Conservation (phyloP, 2,113 vertebrate genomes). For the Crocuta crocuta region DNA sequence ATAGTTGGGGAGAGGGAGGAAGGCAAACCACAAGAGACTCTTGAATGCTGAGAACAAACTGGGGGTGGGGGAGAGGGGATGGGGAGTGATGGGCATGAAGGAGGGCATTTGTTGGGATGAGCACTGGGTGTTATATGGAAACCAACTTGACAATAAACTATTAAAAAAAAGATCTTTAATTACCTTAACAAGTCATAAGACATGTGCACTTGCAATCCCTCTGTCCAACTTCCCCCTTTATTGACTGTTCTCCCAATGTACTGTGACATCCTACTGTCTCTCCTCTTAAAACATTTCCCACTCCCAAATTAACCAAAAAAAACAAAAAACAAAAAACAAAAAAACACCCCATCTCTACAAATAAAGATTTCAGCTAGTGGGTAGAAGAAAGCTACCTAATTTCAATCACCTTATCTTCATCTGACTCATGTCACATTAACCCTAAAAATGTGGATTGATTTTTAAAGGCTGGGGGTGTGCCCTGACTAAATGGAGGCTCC, state of each 20-base stretch:
- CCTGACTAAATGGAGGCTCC: background rate
- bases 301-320: background rate
- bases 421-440: background rate
- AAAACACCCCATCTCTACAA: background rate
- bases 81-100: too few species aligned
- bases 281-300: background rate
- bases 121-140: too few species aligned
- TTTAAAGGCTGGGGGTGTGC: background rate
- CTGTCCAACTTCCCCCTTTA: background rate
- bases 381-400: background rate
- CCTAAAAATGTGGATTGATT: background rate
- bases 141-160: too few species aligned
- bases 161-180: background rate
- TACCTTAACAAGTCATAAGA: background rate
- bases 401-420: background rate
- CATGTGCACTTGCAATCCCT: background rate
- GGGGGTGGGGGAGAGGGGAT: too few species aligned
- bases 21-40: too few species aligned
- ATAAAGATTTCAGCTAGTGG: background rate
- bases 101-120: too few species aligned
- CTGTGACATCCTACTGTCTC: background rate
- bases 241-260: background rate
- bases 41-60: too few species aligned
- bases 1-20: too few species aligned
- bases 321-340: background rate